phyloP scores from a whole-genome alignment of 2,888 invertebrate genomes.

The Atrina japonica region DNA sequence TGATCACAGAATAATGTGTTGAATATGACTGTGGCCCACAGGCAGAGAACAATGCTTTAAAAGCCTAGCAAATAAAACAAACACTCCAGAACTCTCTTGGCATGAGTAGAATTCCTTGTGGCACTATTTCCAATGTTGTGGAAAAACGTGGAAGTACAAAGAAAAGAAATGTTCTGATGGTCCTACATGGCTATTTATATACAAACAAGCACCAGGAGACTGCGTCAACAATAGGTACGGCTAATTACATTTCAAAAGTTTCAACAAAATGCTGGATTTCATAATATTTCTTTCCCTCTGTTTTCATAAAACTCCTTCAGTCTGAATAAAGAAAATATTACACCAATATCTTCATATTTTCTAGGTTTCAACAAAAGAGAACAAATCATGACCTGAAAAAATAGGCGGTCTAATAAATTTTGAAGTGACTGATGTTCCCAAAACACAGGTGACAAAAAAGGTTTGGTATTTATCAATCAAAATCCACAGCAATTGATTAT shows the following conservation, averaged over 20 bases:
- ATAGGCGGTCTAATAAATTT: too few species aligned
- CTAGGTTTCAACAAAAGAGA: too few species aligned
- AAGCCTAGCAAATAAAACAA: constrained; percentile 29
- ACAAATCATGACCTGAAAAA: too few species aligned
- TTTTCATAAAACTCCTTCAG: constrained; percentile 1
- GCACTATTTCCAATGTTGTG: constrained; percentile 2
- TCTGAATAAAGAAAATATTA: too few species aligned
- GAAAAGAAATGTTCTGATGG: neutral
- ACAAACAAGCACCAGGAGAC: constrained; percentile 8
- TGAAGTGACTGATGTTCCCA: too few species aligned
- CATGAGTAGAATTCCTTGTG: constrained; percentile 8
- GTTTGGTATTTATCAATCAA: too few species aligned
- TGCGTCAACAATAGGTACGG: constrained; percentile 1
- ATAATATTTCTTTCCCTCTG: constrained; percentile 6
- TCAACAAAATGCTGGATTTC: neutral
- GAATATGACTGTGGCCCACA: too few species aligned
- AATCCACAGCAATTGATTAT: too few species aligned
- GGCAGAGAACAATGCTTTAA: constrained; percentile 20
- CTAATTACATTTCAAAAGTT: constrained; percentile 4
- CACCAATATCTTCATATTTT: too few species aligned
- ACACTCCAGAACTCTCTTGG: constrained; percentile 20
- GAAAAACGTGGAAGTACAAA: neutral
- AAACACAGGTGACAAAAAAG: too few species aligned
- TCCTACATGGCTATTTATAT: neutral
- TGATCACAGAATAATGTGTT: too few species aligned